Evolutionary conservation across 2,797 vertebrate species (phyloP).

Genomic region (Pipistrellus pipistrellus): DNA sequence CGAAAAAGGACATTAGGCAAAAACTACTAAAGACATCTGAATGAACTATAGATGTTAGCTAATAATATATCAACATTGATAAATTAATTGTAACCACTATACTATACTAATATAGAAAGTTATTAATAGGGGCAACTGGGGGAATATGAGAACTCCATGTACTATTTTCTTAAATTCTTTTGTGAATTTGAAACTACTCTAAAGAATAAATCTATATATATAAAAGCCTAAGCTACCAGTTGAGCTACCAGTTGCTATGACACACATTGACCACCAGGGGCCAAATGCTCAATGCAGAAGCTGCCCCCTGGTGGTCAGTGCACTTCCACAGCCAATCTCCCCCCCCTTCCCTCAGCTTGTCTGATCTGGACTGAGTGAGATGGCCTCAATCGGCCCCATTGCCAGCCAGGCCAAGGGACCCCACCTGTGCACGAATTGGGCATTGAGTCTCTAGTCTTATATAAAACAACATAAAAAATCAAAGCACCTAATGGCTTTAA

Average conservation of each 20-base stretch:
- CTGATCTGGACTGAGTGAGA: too few species aligned
- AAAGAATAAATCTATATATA: not conserved
- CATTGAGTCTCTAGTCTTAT: not conserved
- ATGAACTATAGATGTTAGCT: not conserved
- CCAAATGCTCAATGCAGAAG: too few species aligned
- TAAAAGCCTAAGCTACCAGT: too few species aligned
- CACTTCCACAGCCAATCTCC: too few species aligned
- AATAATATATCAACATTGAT: not conserved
- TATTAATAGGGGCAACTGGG: not conserved
- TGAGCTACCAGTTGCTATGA: too few species aligned
- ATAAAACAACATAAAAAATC: not conserved
- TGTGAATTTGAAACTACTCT: not conserved
- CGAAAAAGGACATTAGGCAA: not conserved
- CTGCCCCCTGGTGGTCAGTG: too few species aligned
- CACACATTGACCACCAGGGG: too few species aligned
- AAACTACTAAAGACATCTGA: not conserved
- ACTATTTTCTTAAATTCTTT: constrained; percentile 3
- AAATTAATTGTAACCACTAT: not conserved
- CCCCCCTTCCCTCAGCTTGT: too few species aligned
- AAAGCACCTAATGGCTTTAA: not conserved
- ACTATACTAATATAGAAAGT: not conserved
- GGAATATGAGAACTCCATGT: not conserved
- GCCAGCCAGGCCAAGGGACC: too few species aligned
- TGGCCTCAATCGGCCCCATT: too few species aligned
- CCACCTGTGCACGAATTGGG: too few species aligned